phyloP scores from a whole-genome alignment of 1,140 invertebrate genomes.

The Armadillidium nasatum region DNA sequence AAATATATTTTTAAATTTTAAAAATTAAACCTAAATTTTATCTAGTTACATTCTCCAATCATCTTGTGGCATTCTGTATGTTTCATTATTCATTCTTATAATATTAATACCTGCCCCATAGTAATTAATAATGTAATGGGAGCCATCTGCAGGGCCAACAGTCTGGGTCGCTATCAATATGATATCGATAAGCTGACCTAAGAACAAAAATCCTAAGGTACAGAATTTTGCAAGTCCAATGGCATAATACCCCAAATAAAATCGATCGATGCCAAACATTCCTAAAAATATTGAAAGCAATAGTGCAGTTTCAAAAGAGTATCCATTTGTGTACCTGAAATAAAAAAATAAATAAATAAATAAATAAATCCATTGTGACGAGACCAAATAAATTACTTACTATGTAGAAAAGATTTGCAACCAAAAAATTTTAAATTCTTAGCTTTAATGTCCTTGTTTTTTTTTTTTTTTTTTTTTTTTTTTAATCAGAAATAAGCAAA shows the following conservation, averaged over 20 bases:
- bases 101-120: slow-evolving; percentile 81
- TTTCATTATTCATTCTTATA: slow-evolving; percentile 76
- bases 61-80: slow-evolving; percentile 72
- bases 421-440: too few relatives aligned
- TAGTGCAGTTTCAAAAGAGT: slow-evolving; percentile 85
- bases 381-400: too few relatives aligned
- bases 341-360: slow-evolving; percentile 13
- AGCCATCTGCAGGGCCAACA: slow-evolving; percentile 90
- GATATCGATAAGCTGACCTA: slow-evolving; percentile 92
- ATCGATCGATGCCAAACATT: slow-evolving; percentile 95
- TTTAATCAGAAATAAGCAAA: too few relatives aligned
- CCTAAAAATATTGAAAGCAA: slow-evolving; percentile 81
- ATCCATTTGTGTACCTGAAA: slow-evolving; percentile 72
- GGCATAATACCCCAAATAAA: slow-evolving; percentile 94
- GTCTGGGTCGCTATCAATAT: slow-evolving; percentile 90
- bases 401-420: too few relatives aligned
- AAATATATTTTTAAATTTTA: too few relatives aligned
- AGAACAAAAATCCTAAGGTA: slow-evolving; percentile 91
- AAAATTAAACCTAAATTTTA: too few relatives aligned
- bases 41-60: slow-evolving; percentile 59
- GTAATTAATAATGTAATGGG: slow-evolving; percentile 90
- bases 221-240: slow-evolving; percentile 90
- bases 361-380: not conserved
- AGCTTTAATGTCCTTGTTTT: too few relatives aligned
- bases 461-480: too few relatives aligned